Evolutionary conservation across 2,797 vertebrate species (phyloP), one percentile per base, ranked within the genome.

Genomic region (Spheniscus humboldti): DNA sequence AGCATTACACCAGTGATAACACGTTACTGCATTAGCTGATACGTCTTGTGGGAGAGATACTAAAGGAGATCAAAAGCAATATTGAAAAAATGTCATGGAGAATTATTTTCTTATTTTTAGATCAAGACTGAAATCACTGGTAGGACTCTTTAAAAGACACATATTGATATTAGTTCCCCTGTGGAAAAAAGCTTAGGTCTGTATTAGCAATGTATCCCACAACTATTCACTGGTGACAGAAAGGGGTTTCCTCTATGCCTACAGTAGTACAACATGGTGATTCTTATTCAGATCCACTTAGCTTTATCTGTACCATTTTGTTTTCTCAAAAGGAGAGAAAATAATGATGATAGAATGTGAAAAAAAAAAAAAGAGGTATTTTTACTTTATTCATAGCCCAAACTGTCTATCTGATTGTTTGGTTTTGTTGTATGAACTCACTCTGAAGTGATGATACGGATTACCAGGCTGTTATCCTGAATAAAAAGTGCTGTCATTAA

Each of bases 401-500:
- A 96, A 92, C 67, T 86, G 22, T 95, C 77, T 87, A 86, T 92
- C 71, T 94, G 78, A 78, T 97, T 96, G 89, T 91, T 97, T 97
- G 90, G 57, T 94, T 94, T 96, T 89, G 2, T 92, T 94, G 86
- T 92, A 82, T 84, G 94, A 98, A 97, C 94, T 97, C 94, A 69
- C 79, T 97, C 92, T 96, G 89, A 96, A 97, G 94, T 97, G 92
- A 92, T 96, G 94, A 94, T 97, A 96, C 12, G 50, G 96, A 97
- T 98, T 98, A 96, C 4, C 5, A 90, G 68, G 50, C 85, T 91
- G 87, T 95, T 97, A 95, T 97, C 86, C 90, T 92, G 95, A 95
- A 96, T 97, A 98, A 97, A 96, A 97, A 96, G 88, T 89, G 72
- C 95, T 96, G 88, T 94, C 43, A 25, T 98, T 98, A 98, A 98